phyloP scores from a whole-genome alignment of 2,888 invertebrate genomes.

The Rhyacophila evoluta region DNA sequence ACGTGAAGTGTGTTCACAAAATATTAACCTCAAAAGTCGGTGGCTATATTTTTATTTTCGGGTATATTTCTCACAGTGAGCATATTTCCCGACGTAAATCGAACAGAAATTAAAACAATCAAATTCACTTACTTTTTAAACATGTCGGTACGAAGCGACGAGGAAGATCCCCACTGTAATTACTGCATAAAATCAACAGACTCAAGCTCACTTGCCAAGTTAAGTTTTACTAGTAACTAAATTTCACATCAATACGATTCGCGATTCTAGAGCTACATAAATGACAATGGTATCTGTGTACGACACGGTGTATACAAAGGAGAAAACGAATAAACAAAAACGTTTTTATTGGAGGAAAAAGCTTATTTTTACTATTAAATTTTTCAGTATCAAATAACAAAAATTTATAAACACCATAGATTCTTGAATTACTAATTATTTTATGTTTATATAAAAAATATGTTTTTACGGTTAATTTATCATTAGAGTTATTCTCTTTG shows the following conservation, averaged over 20 bases:
- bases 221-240: background rate
- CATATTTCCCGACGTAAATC: conserved; percentile 21
- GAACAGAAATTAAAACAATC: background rate
- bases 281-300: too few relatives aligned
- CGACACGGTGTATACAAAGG: background rate
- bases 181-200: conserved; percentile 30
- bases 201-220: conserved; percentile 34
- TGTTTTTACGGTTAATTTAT: too few relatives aligned
- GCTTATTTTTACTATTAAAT: too few relatives aligned
- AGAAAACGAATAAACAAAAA: too few relatives aligned
- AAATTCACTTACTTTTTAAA: conserved; percentile 67
- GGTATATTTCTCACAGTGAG: background rate
- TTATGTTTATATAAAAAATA: too few relatives aligned
- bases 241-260: background rate
- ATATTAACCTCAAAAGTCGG: conserved; percentile 30
- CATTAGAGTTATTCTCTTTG: too few relatives aligned
- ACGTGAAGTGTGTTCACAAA: conserved; percentile 31
- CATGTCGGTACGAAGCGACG: conserved; percentile 57
- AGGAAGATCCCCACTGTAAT: conserved; percentile 28
- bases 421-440: too few relatives aligned
- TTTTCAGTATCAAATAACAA: too few relatives aligned
- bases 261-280: too few relatives aligned
- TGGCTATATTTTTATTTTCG: background rate
- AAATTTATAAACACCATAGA: too few relatives aligned
- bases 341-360: too few relatives aligned